Evolutionary conservation across 2,113 vertebrate genomes (phyloP).

Genomic region (Athene cunicularia): DNA sequence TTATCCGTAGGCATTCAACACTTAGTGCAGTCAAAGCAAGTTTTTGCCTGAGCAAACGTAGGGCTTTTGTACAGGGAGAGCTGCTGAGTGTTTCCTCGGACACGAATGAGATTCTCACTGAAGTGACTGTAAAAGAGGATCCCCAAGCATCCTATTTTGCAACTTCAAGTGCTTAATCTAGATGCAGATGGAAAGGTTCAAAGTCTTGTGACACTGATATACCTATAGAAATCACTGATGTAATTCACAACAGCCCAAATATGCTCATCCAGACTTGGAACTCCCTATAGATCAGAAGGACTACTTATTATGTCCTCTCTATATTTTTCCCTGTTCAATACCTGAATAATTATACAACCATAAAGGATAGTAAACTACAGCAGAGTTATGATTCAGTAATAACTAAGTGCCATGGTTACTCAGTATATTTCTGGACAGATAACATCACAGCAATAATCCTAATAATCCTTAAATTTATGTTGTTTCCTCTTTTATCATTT

Average conservation of each 20-base stretch:
- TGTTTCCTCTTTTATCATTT: background rate
- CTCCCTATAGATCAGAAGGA: background rate
- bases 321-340: background rate
- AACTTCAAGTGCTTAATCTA: background rate
- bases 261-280: background rate
- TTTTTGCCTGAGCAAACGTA: background rate
- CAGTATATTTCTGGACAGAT: background rate
- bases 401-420: background rate
- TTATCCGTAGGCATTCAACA: background rate
- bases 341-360: background rate
- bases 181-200: background rate
- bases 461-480: background rate
- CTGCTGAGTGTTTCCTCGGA: background rate
- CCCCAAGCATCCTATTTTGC: background rate
- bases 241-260: background rate
- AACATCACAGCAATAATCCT: background rate
- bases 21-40: background rate
- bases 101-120: accelerated
- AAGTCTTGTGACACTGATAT: background rate
- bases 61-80: background rate
- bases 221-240: background rate
- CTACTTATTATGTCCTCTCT: background rate
- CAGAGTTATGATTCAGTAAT: background rate
- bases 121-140: background rate
- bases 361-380: background rate